These are phyloP conservation scores for Heloderma charlesbogerti DNA, from an alignment of 2,113 vertebrate genomes.

Conservation along the genomic window DNA sequence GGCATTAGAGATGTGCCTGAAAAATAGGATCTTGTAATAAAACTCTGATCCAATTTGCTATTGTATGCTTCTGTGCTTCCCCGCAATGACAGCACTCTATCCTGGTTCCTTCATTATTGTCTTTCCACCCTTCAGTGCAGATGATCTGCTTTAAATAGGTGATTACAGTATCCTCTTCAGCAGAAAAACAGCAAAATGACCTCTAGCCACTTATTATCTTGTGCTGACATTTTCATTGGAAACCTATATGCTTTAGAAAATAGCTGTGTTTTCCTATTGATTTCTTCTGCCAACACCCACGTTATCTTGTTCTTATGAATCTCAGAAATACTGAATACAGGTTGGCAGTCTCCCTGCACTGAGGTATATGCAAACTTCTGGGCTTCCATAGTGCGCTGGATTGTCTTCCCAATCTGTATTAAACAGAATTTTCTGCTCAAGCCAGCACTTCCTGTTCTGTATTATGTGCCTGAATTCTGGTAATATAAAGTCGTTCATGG, in stretches of 20 bases:
- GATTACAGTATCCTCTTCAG: conserved; percentile 41
- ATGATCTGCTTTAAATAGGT: conserved; percentile 40
- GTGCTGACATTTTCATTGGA: conserved; percentile 30
- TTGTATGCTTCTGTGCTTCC: not conserved
- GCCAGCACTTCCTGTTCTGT: conserved; percentile 22
- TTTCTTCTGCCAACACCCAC: conserved; percentile 48
- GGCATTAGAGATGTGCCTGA: not conserved
- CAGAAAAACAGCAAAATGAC: conserved; percentile 32
- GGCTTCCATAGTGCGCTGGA: conserved; percentile 33
- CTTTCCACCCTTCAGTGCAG: conserved; percentile 15
- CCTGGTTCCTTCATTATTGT: conserved; percentile 13
- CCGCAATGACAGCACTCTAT: not conserved
- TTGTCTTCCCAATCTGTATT: conserved; percentile 33
- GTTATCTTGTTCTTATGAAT: conserved; percentile 32
- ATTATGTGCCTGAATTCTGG: conserved; percentile 17
- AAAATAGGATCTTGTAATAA: not conserved
- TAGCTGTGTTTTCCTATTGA: conserved; percentile 38
- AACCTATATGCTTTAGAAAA: conserved; percentile 10
- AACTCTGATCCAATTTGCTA: conserved; percentile 16
- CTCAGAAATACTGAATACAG: conserved; percentile 46
- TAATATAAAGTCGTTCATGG: not conserved
- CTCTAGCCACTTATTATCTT: conserved; percentile 43
- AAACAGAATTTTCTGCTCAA: conserved; percentile 8
- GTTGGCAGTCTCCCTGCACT: conserved; percentile 54
- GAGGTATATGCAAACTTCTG: conserved; percentile 27